Conservation (phyloP, 2,888 invertebrate species). For the Rhagophthalmus giganteus region DNA sequence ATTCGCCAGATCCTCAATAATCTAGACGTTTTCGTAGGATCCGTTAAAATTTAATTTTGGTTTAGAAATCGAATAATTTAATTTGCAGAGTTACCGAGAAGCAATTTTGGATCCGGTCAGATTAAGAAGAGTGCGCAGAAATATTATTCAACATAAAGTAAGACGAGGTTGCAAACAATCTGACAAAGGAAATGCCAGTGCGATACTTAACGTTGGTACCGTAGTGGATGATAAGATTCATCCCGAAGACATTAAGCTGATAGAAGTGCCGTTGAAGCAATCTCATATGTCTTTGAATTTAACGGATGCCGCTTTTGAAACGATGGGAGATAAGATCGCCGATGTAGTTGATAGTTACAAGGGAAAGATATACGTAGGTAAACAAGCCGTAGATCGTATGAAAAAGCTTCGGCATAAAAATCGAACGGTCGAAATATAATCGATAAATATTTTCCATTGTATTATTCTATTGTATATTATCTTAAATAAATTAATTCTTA, state of each 20-base stretch:
- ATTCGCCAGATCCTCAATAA: no score
- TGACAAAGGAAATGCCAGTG: conserved; percentile 18
- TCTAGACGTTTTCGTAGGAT: no score
- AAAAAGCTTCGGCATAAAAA: conserved; percentile 39
- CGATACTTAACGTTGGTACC: conserved; percentile 36
- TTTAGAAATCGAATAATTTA: background rate
- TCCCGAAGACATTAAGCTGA: conserved; percentile 44
- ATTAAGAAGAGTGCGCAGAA: conserved; percentile 7
- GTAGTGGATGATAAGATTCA: conserved; percentile 46
- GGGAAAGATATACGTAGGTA: conserved; percentile 43
- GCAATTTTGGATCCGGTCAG: conserved; percentile 4
- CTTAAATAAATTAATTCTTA: conserved; percentile 10
- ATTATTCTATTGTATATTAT: no score
- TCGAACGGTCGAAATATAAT: conserved; percentile 8
- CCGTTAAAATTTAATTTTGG: no score
- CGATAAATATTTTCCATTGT: no score
- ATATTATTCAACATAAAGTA: conserved; percentile 24
- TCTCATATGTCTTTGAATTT: conserved; percentile 44
- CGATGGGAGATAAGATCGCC: conserved; percentile 52
- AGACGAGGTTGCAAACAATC: background rate
- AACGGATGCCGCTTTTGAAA: conserved; percentile 52
- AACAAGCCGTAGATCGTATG: conserved; percentile 42
- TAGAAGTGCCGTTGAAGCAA: conserved; percentile 48
- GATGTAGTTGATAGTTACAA: conserved; percentile 50
- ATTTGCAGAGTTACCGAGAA: conserved; percentile 14